Conservation (phyloP, 2,888 invertebrate genomes). For the Xestia sexstrigata region DNA sequence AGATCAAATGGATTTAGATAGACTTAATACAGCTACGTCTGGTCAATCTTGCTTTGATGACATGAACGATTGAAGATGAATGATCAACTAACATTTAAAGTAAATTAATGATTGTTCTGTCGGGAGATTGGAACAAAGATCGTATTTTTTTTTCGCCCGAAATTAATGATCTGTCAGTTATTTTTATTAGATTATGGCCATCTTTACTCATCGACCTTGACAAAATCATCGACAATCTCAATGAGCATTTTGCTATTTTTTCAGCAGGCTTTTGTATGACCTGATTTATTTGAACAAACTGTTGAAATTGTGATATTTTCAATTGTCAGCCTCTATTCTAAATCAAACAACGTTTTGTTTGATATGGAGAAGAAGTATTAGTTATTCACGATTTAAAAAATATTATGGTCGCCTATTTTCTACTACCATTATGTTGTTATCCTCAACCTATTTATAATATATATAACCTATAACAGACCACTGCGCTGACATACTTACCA, state of each 20-base stretch:
- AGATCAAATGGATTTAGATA: neutral
- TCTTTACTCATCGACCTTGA: neutral
- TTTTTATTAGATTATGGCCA: neutral
- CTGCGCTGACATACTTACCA: no score
- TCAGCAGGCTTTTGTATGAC: neutral
- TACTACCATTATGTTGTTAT: neutral
- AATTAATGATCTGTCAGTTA: slow-evolving; percentile 11
- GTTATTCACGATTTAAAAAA: neutral
- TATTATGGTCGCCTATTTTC: neutral
- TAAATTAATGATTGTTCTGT: slow-evolving; percentile 15
- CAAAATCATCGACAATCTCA: neutral
- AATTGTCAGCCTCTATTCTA: neutral
- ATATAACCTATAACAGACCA: no score
- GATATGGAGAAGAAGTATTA: neutral
- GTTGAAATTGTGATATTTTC: neutral
- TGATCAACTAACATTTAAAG: slow-evolving; percentile 1
- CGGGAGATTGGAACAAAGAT: slow-evolving; percentile 12
- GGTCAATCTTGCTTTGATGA: neutral
- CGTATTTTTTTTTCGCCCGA: slow-evolving; percentile 5
- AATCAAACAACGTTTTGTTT: neutral
- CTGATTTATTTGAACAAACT: neutral
- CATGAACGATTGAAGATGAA: neutral
- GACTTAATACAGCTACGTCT: neutral
- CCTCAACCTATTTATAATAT: no score
- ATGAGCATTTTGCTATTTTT: neutral